These are phyloP conservation scores for Clusia tigrina DNA, from an alignment of 2,888 invertebrate species.

Conservation along the genomic window DNA sequence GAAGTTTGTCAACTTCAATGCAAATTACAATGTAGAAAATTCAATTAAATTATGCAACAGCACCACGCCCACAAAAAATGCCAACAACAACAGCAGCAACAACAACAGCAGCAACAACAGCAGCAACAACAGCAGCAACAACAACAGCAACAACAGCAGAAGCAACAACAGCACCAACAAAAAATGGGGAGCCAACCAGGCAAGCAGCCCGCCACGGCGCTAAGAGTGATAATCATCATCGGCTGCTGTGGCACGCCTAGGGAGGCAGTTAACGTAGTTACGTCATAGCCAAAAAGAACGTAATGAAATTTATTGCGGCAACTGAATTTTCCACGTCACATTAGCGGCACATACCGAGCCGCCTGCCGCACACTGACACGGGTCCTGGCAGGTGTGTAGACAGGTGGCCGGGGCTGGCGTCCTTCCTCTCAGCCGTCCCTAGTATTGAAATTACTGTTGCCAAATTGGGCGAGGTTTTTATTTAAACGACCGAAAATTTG, in stretches of 20 bases:
- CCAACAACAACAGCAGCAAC: background rate
- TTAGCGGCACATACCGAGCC: background rate
- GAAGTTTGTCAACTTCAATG: background rate
- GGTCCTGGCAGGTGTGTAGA: no score
- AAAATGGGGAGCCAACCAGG: conserved; percentile 14
- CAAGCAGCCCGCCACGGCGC: background rate
- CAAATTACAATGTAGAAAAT: conserved; percentile 10
- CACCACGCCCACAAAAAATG: background rate
- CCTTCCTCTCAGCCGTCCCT: background rate
- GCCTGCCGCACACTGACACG: background rate
- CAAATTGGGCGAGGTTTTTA: conserved; percentile 32
- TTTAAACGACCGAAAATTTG: conserved; percentile 28
- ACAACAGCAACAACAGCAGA: background rate
- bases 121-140: background rate
- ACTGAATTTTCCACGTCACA: background rate
- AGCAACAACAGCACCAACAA: conserved; percentile 1
- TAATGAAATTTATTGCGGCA: conserved; percentile 2
- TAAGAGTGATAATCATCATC: conserved; percentile 6
- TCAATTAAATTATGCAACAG: conserved; percentile 7
- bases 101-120: background rate
- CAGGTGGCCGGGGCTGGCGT: background rate
- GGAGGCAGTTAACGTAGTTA: background rate
- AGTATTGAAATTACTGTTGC: conserved; percentile 22
- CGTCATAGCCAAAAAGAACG: background rate
- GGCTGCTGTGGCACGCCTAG: background rate